Conservation (phyloP, 2,113 vertebrate genomes). For the Labeo catla region DNA sequence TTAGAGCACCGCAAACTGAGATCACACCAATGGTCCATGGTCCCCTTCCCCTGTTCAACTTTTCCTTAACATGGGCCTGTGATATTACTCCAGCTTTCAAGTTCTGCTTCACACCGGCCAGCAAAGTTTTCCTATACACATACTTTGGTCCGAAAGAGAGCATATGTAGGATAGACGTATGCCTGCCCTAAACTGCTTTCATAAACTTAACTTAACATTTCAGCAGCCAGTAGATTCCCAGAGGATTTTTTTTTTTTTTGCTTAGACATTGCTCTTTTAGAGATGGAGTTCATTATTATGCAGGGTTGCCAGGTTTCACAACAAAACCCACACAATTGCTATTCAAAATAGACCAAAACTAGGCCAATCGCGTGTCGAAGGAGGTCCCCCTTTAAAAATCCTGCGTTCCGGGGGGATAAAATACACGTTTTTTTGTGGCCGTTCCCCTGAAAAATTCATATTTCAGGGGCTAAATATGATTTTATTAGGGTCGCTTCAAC, state of each 20-base stretch:
- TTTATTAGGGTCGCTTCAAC: too few relatives aligned
- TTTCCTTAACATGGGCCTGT: constrained; percentile 61
- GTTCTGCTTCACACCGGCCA: constrained; percentile 70
- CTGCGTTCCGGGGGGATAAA: too few relatives aligned
- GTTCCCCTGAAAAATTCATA: too few relatives aligned
- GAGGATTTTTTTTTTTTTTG: background rate
- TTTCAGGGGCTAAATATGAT: too few relatives aligned
- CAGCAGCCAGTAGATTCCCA: background rate
- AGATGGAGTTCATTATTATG: too few relatives aligned
- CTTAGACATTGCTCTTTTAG: too few relatives aligned
- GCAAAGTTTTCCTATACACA: constrained; percentile 71
- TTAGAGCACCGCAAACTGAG: constrained; percentile 17
- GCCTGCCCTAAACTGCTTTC: background rate
- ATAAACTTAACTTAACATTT: background rate
- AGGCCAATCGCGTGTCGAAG: too few relatives aligned
- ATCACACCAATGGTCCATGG: constrained; percentile 26
- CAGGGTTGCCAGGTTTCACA: too few relatives aligned
- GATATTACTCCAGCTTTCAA: constrained; percentile 73
- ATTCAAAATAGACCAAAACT: too few relatives aligned
- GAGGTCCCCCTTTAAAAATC: too few relatives aligned
- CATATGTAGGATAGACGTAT: background rate
- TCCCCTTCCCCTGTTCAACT: constrained; percentile 40
- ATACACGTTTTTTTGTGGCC: too few relatives aligned
- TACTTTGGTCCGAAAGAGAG: constrained; percentile 48
- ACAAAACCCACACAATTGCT: too few relatives aligned